Evolutionary conservation across 1,140 invertebrate genomes (phyloP), one percentile per base, ranked within the genome.

Genomic region (Drosophila kohkoa): DNA sequence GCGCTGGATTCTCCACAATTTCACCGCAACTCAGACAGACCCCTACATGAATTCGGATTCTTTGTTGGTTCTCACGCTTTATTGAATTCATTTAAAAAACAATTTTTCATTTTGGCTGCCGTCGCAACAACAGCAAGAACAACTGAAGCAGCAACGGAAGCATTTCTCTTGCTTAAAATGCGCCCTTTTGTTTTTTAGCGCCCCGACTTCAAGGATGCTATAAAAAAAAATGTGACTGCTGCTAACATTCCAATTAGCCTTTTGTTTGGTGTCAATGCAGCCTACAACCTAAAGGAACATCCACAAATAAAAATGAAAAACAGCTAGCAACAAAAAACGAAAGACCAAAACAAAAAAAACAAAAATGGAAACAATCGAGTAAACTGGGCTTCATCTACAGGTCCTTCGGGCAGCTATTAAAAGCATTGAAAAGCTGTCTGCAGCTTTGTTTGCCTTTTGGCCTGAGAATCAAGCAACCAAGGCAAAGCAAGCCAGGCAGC

Each of bases 51-150:
- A 55, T 68, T 46, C 15, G 71, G 57, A 49, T 74, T 69, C 49
- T 43, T 74, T 71, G 69, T 65, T 65, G 63, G 43, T 57, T 73
- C 71, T 66, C 64, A 75, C 55, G 76, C 71, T 75, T 78, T 75
- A 78, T 81, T 81, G 66, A 78, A 81, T 81, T 78, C 79, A 81
- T 75, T 81, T 81, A 78, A 81, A 80, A 78, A 81, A 71, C 75
- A 63, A 81, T 81, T 81, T 81, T 71, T 81, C 75, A 71, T 81
- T 58, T 73, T 72, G 35, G 30, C 58, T 67, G 25, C 41, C 67
- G 20, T 4, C 3, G 20, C 20, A 25, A 25, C 20, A 25, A 25
- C 20, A 25, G 20, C 20, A 25, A 25, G 20, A 30, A 30, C 43
- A 57, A 32, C 20, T 11, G 11, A 28, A 58, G n/a, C 46, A 45